phyloP scores from a whole-genome alignment of 2,113 vertebrate genomes.

The Butorides virescens region DNA sequence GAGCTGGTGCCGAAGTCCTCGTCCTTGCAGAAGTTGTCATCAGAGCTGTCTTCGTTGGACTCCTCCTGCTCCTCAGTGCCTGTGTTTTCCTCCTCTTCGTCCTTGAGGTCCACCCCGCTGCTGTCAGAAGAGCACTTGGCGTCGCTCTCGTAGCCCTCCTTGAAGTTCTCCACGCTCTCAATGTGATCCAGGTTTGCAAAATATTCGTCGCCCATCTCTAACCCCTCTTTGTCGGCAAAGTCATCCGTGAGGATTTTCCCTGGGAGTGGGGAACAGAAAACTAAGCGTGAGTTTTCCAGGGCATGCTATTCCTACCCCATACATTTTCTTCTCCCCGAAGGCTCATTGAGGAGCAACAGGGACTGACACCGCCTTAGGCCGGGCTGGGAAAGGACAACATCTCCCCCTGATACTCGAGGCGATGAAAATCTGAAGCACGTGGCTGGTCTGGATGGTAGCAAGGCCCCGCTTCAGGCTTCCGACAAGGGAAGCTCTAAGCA shows the following conservation, averaged over 20 bases:
- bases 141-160: slow-evolving; percentile 97
- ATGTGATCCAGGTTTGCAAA: slow-evolving; percentile 98
- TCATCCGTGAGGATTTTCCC: slow-evolving; percentile 97
- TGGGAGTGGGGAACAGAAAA: background rate
- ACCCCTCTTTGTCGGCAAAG: slow-evolving; percentile 94
- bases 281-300: accelerated
- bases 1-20: slow-evolving; percentile 86
- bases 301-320: accelerated
- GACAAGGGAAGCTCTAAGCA: accelerated
- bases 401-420: accelerated
- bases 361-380: accelerated
- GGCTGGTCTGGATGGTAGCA: no score
- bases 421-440: accelerated
- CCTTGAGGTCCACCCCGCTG: slow-evolving; percentile 90
- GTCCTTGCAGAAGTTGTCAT: slow-evolving; percentile 94
- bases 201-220: slow-evolving; percentile 98
- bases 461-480: no score
- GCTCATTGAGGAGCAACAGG: accelerated
- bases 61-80: slow-evolving; percentile 89
- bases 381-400: background rate
- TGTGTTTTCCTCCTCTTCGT: slow-evolving; percentile 81
- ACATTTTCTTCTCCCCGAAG: accelerated
- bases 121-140: slow-evolving; percentile 93
- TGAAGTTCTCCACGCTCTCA: slow-evolving; percentile 98
- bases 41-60: slow-evolving; percentile 93